phyloP scores from a whole-genome alignment of 2,888 invertebrate genomes.

The Caenorhabditis sp. region DNA sequence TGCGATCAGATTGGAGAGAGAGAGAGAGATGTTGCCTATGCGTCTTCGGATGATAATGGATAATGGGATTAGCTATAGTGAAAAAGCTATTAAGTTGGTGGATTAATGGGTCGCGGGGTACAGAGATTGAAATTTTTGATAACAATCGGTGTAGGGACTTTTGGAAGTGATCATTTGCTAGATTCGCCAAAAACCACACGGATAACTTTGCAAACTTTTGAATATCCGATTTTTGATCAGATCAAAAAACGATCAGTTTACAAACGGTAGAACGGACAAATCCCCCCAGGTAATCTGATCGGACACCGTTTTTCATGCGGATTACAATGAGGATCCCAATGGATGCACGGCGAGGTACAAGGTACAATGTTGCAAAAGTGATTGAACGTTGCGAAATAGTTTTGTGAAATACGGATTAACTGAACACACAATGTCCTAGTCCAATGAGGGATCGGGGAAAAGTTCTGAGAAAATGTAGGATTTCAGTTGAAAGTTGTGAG shows the following conservation, averaged over 20 bases:
- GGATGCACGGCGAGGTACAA: background rate
- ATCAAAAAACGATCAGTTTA: conserved; percentile 1
- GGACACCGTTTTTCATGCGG: background rate
- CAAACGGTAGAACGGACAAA: background rate
- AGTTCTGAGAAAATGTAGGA: too few relatives aligned
- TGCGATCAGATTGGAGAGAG: conserved; percentile 9
- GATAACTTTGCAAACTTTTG: conserved; percentile 3
- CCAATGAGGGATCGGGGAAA: too few relatives aligned
- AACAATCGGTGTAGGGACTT: background rate
- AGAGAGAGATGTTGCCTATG: too few relatives aligned
- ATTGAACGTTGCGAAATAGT: background rate
- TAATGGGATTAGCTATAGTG: conserved; percentile 59
- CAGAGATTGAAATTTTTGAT: conserved; percentile 31
- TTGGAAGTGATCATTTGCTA: background rate
- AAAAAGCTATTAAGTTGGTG: conserved; percentile 1
- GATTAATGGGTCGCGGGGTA: conserved; percentile 16
- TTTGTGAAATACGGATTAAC: too few relatives aligned
- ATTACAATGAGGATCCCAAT: background rate
- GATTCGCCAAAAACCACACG: background rate
- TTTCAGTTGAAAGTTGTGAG: too few relatives aligned
- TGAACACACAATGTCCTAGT: too few relatives aligned
- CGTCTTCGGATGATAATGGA: conserved; percentile 51
- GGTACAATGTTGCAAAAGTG: background rate
- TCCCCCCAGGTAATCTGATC: conserved; percentile 7
- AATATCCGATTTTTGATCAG: conserved; percentile 3